Evolutionary conservation across 2,113 vertebrate species (phyloP).

Genomic region (Paralichthys olivaceus): DNA sequence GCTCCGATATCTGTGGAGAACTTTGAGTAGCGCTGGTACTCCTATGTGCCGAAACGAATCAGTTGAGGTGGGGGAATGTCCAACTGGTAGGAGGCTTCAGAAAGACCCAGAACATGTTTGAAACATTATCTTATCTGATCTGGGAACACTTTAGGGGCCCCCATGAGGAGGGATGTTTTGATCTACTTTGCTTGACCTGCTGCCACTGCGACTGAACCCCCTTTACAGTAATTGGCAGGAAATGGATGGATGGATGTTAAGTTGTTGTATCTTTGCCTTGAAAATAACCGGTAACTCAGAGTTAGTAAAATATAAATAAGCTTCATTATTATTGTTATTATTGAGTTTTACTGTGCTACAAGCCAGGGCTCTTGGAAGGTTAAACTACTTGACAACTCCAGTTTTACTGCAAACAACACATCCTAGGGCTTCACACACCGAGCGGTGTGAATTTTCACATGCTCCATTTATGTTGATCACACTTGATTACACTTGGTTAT

Average conservation of each 20-base stretch:
- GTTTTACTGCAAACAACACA: constrained; percentile 54
- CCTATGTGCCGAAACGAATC: background rate
- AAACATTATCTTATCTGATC: too few relatives aligned
- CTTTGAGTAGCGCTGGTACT: background rate
- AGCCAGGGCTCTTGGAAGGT: constrained; percentile 50
- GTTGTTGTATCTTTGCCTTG: too few relatives aligned
- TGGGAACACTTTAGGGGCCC: too few relatives aligned
- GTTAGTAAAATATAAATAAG: background rate
- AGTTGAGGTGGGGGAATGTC: background rate
- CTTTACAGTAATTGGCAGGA: too few relatives aligned
- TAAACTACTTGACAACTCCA: constrained; percentile 68
- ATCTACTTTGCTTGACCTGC: too few relatives aligned
- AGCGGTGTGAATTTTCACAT: constrained; percentile 62
- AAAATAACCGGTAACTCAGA: too few relatives aligned
- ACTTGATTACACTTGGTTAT: constrained; percentile 54
- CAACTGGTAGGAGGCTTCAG: too few relatives aligned
- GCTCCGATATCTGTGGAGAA: background rate
- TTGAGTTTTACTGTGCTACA: constrained; percentile 33
- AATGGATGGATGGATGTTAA: too few relatives aligned
- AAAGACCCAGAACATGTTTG: too few relatives aligned
- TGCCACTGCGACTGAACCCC: too few relatives aligned
- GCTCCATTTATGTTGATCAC: constrained; percentile 69
- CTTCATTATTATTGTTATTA: background rate
- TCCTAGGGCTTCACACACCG: constrained; percentile 59
- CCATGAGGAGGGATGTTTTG: too few relatives aligned